These are phyloP conservation scores for Arenaria interpres DNA, from an alignment of 2,113 vertebrate genomes.

Conservation along the genomic window DNA sequence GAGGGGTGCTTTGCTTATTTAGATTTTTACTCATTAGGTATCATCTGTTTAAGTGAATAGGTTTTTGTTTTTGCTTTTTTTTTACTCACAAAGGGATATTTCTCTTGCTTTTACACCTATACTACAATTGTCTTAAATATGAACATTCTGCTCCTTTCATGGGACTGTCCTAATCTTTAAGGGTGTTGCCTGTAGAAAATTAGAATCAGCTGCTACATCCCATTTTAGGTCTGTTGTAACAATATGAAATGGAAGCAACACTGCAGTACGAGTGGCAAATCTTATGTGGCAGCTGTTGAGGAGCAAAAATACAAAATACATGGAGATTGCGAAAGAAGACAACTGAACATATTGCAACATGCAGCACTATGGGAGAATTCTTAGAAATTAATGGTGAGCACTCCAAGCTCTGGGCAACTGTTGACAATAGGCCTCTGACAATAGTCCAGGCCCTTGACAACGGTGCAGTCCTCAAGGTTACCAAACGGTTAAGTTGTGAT, in stretches of 20 bases:
- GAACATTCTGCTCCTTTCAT: not conserved
- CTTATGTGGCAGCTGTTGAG: not conserved
- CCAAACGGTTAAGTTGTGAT: no score
- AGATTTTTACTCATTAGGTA: not conserved
- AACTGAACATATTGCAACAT: accelerated
- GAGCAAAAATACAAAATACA: not conserved
- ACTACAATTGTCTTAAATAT: not conserved
- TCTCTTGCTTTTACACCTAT: not conserved
- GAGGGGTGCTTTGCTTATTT: not conserved
- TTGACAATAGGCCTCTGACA: no score
- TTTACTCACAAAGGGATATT: not conserved
- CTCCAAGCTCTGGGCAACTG: no score
- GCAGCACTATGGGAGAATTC: accelerated
- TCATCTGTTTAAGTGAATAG: not conserved
- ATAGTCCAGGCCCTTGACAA: no score
- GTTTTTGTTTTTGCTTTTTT: not conserved
- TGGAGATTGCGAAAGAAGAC: not conserved
- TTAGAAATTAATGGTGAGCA: no score
- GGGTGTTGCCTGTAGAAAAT: not conserved
- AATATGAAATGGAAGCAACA: not conserved
- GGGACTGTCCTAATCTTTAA: not conserved
- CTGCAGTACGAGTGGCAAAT: not conserved
- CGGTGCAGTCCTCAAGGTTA: no score
- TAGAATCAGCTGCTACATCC: not conserved
- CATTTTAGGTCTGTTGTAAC: not conserved